These are phyloP conservation scores for Lepidotrigona ventralis DNA, from an alignment of 1,140 invertebrate genomes.

Conservation along the genomic window DNA sequence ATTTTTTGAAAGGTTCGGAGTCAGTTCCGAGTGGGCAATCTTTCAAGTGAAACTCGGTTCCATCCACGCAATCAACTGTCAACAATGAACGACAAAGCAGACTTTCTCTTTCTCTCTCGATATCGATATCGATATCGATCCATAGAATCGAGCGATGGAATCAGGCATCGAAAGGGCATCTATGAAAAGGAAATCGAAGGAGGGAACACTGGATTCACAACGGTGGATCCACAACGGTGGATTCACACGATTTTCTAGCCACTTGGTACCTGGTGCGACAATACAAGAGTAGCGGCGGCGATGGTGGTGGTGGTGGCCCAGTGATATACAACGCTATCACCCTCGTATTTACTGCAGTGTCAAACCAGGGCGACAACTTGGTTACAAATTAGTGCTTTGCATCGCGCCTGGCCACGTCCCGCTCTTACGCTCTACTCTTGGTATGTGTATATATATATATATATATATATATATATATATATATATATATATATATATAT, in stretches of 20 bases:
- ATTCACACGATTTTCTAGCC: slow-evolving; percentile 34
- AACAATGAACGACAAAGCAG: not conserved
- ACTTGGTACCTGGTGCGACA: slow-evolving; percentile 39
- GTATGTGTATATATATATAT: slow-evolving; percentile 54
- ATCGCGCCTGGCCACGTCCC: slow-evolving; percentile 63
- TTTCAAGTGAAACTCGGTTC: too few species aligned
- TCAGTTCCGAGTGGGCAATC: too few species aligned
- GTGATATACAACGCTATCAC: slow-evolving; percentile 79
- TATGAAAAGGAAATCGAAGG: not conserved
- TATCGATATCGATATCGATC: not conserved
- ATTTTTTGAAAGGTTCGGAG: not conserved
- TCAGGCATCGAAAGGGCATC: too few species aligned
- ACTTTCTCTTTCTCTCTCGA: not conserved
- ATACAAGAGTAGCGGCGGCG: slow-evolving; percentile 30
- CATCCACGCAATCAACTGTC: not conserved
- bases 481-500: slow-evolving; percentile 33
- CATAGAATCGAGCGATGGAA: not conserved
- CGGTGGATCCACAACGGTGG: not conserved
- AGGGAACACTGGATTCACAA: not conserved
- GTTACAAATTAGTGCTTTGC: slow-evolving; percentile 80
- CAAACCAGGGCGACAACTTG: slow-evolving; percentile 80
- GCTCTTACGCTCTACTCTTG: slow-evolving; percentile 67
- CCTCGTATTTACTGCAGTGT: slow-evolving; percentile 80
- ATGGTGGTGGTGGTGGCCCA: slow-evolving; percentile 67
- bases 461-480: slow-evolving; percentile 44